These are phyloP conservation scores for Heliconius aoede DNA, from an alignment of 2,888 invertebrate species.

Conservation along the genomic window DNA sequence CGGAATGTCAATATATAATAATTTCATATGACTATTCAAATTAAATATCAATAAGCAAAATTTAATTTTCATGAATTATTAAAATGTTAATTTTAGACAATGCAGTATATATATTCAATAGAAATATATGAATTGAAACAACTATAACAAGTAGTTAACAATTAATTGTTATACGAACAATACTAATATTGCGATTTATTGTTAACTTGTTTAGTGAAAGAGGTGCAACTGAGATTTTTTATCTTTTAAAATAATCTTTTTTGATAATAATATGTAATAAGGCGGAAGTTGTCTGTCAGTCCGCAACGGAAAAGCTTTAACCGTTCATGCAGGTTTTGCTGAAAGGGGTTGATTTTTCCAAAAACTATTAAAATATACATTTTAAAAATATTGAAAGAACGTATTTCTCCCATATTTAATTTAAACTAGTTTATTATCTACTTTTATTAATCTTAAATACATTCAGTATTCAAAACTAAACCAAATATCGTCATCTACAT, in stretches of 20 bases:
- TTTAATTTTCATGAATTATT: neutral
- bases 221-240: neutral
- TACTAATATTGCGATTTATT: conserved; percentile 1
- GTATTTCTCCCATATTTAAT: too few relatives aligned
- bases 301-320: too few relatives aligned
- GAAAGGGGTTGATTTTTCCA: too few relatives aligned
- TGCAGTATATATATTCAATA: neutral
- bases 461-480: too few relatives aligned
- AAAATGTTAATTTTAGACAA: conserved; percentile 6
- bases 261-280: too few relatives aligned
- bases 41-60: conserved; percentile 1
- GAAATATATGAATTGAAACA: conserved; percentile 4
- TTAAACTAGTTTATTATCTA: too few relatives aligned
- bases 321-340: too few relatives aligned
- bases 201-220: neutral
- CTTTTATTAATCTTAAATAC: too few relatives aligned
- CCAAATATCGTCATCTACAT: too few relatives aligned
- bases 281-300: too few relatives aligned
- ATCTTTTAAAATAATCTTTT: neutral
- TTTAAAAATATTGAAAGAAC: too few relatives aligned
- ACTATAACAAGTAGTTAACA: neutral
- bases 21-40: neutral
- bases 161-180: neutral
- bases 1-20: neutral
- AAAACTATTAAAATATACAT: too few relatives aligned